Evolutionary conservation across 1,140 invertebrate genomes (phyloP), one percentile per base, ranked within the genome.

Genomic region (Ceratitis capitata): DNA sequence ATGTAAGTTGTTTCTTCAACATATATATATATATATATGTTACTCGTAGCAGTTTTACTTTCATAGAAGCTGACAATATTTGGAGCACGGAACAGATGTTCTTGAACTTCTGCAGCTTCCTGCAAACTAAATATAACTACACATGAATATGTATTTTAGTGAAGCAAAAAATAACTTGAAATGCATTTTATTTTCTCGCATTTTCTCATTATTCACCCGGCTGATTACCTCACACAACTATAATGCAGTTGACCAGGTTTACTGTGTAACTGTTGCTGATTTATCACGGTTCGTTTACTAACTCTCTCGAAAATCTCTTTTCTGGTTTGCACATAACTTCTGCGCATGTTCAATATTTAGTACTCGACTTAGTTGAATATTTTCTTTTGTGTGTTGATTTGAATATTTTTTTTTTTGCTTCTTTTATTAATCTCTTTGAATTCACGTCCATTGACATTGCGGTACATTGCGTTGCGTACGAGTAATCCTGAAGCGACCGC

Each of bases 41-140:
- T 9, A 42, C 10, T 45, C 19, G 45, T 16, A 69, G 12, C 61
- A 39, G 61, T 69, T 78, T 45, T 78, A 45, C 39, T 78, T 78
- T 78, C 69, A 23, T 6, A 45, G 19, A 78, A 32, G 58, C n/a
- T n/a, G 26, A 45, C 35, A 45, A 42, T 78, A 78, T 78, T 78
- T 78, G 32, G 69, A 78, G 39, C 35, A 78, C 19, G 6, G 12
- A 45, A 78, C 69, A 78, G 35, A 78, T 78, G 69, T 78, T 78
- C 69, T 78, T 78, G 69, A 78, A 78, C 69, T 78, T 45, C 19
- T 78, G 45, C 69, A 78, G 69, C 69, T 78, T 78, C 69, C 39
- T 78, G 39, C 35, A 45, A 12, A 42, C 19, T 42, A 45, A 39
- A 45, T 26, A 47, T n/a, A 78, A 10, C 4, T 69, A 49, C 3